A percentile compares a stretch with the other conserved stretches of the same genome.
phyloP scores from a whole-genome alignment of 2,797 vertebrate species.

The Betta splendens region DNA sequence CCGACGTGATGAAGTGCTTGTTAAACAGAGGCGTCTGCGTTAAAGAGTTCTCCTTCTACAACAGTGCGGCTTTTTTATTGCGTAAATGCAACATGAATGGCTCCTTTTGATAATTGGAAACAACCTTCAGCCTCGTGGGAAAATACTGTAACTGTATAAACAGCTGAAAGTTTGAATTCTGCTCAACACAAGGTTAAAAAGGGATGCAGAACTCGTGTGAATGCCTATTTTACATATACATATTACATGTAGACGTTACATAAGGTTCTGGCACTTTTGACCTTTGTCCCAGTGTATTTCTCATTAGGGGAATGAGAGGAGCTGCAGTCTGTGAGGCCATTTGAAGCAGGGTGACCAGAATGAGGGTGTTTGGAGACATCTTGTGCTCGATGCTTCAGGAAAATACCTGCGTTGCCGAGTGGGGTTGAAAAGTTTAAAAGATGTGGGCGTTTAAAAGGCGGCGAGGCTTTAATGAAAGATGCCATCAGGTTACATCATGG shows the following conservation, averaged over 20 bases:
- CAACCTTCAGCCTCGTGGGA: slow-evolving; percentile 34
- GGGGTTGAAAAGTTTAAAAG: not conserved
- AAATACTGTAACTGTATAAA: slow-evolving; percentile 26
- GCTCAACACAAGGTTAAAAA: slow-evolving; percentile 3
- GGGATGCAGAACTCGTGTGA: not conserved
- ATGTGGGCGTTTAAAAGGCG: not conserved
- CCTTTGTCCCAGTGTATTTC: too few species aligned
- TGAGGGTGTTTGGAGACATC: too few species aligned
- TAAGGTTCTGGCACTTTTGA: too few species aligned
- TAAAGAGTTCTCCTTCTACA: slow-evolving; percentile 23
- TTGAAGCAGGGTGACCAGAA: too few species aligned
- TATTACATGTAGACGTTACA: too few species aligned
- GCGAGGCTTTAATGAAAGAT: not conserved
- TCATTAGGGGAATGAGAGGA: too few species aligned
- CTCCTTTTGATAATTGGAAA: slow-evolving; percentile 28
- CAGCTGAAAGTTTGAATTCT: not conserved
- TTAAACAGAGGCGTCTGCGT: slow-evolving; percentile 3
- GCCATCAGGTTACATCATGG: not conserved
- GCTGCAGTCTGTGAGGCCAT: not conserved
- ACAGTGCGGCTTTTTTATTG: slow-evolving; percentile 10
- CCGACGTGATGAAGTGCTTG: slow-evolving; percentile 22
- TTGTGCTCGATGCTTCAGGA: not conserved
- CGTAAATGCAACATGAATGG: slow-evolving; percentile 15
- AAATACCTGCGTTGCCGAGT: slow-evolving; percentile 9
- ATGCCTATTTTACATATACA: too few species aligned